A percentile compares a stretch with the other conserved stretches of the same genome.
These are phyloP conservation scores for Cabera pusaria DNA, from an alignment of 2,888 invertebrate species.

Conservation along the genomic window DNA sequence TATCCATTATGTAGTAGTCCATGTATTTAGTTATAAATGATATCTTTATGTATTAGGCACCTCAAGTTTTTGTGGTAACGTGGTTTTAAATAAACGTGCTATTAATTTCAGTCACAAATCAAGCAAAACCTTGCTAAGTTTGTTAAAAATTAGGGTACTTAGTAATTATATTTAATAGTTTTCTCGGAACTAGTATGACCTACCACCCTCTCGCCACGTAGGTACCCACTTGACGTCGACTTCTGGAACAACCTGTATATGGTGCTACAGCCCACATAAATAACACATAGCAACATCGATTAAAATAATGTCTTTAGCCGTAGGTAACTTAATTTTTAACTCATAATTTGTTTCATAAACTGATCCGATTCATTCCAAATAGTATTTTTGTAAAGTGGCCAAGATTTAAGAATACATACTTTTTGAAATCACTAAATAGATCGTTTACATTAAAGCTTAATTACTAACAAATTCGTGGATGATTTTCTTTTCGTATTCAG, in stretches of 20 bases:
- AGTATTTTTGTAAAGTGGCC: constrained; percentile 10
- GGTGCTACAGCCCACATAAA: constrained; percentile 22
- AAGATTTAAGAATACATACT: constrained; percentile 12
- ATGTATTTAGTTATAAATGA: no score
- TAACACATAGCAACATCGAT: constrained; percentile 22
- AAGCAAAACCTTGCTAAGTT: no score
- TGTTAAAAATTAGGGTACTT: no score
- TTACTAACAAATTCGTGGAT: constrained; percentile 70
- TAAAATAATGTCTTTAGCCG: constrained; percentile 23
- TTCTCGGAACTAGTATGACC: no score
- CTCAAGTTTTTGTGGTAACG: no score
- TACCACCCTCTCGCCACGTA: no score
- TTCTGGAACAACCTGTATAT: constrained; percentile 19
- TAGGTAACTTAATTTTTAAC: constrained; percentile 24
- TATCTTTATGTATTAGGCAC: no score
- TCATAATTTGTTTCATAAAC: constrained; percentile 20
- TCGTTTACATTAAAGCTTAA: constrained; percentile 66
- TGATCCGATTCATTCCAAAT: constrained; percentile 5
- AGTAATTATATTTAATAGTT: no score
- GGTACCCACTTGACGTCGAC: no score
- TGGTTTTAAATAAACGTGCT: no score
- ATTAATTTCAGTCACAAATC: no score
- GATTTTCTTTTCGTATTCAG: constrained; percentile 49
- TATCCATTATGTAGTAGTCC: no score
- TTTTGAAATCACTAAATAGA: constrained; percentile 22